A percentile compares a stretch with the other conserved stretches of the same genome.
Evolutionary conservation across 2,888 invertebrate species (phyloP).

Genomic region (Chorisops tibialis): DNA sequence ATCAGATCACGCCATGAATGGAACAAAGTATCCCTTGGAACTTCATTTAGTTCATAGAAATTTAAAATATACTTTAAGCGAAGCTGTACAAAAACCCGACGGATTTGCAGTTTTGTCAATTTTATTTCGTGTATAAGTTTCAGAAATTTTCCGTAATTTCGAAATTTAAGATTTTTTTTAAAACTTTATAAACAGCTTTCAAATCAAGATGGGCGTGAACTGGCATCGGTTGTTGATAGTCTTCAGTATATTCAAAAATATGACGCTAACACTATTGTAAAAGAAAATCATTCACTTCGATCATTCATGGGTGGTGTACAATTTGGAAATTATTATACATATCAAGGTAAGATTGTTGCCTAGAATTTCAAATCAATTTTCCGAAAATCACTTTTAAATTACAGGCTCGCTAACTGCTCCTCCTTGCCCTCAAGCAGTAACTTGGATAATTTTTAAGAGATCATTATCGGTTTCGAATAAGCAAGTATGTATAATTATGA

Average conservation of each 20-base stretch:
- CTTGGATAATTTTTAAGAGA: constrained; percentile 74
- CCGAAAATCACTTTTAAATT: no score
- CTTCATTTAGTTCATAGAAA: constrained; percentile 74
- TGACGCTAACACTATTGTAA: not conserved
- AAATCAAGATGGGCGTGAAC: not conserved
- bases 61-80: constrained; percentile 37
- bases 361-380: no score
- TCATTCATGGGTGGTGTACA: constrained; percentile 1
- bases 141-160: no score
- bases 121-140: not conserved
- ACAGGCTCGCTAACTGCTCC: constrained; percentile 73
- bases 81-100: not conserved
- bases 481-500: constrained; percentile 56
- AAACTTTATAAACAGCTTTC: not conserved
- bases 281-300: not conserved
- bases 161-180: no score
- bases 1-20: constrained; percentile 69
- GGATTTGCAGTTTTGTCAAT: not conserved
- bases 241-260: not conserved
- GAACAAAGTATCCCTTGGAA: constrained; percentile 65
- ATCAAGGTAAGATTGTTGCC: constrained; percentile 2
- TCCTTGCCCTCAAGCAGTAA: constrained; percentile 74
- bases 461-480: constrained; percentile 68
- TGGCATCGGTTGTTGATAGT: not conserved
- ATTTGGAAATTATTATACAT: not conserved